phyloP scores from a whole-genome alignment of 2,113 vertebrate genomes.

The Alexandromys fortis region DNA sequence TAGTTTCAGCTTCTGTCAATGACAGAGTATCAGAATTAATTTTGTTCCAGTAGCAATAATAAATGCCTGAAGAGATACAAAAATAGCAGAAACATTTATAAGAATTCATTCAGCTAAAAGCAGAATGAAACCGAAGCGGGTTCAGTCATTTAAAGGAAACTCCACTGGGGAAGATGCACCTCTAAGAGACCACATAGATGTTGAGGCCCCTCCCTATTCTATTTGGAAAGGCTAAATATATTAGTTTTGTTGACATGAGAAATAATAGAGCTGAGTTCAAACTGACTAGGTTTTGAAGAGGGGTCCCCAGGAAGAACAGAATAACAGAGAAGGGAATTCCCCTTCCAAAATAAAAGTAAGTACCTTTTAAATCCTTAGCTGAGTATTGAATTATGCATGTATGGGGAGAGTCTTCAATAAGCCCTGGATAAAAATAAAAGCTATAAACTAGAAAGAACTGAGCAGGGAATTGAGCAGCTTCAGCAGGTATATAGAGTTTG shows the following conservation, averaged over 20 bases:
- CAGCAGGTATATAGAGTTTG: neutral
- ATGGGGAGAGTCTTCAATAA: neutral
- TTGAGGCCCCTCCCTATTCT: neutral
- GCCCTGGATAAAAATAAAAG: neutral
- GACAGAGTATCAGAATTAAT: neutral
- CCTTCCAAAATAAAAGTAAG: neutral
- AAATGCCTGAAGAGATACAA: conserved; percentile 17
- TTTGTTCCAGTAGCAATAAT: neutral
- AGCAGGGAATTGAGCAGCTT: neutral
- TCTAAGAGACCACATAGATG: neutral
- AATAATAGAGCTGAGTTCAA: neutral
- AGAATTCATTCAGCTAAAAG: neutral
- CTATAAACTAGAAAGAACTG: neutral
- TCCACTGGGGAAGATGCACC: neutral
- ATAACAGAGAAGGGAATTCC: neutral
- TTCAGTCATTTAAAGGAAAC: conserved; percentile 4
- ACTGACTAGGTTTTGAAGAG: neutral
- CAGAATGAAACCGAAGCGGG: neutral
- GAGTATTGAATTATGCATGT: neutral
- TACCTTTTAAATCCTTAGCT: neutral
- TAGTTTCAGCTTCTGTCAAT: neutral
- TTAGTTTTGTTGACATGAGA: neutral
- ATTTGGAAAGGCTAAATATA: neutral
- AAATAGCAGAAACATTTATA: neutral
- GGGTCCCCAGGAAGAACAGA: neutral